A percentile compares a stretch with the other conserved stretches of the same genome.
phyloP scores from a whole-genome alignment of 2,888 invertebrate species.

The Orthosia gracilis region DNA sequence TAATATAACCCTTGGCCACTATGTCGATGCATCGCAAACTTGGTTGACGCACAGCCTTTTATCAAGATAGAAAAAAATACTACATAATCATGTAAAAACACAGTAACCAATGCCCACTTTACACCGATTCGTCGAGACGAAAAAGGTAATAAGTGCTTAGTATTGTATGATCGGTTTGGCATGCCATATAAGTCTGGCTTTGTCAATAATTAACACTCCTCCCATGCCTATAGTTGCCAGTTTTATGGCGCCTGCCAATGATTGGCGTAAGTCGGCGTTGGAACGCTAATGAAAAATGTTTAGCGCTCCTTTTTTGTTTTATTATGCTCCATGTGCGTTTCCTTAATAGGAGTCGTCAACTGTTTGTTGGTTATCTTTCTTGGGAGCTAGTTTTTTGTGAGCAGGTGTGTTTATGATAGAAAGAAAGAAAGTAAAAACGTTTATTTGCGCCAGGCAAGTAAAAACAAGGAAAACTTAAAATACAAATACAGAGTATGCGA shows the following conservation, averaged over 20 bases:
- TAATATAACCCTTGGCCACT: too few species aligned
- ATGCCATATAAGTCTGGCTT: conserved; percentile 67
- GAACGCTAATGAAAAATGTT: conserved; percentile 77
- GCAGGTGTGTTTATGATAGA: conserved; percentile 66
- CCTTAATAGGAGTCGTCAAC: conserved; percentile 66
- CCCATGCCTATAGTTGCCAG: conserved; percentile 79
- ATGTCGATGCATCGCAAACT: too few species aligned
- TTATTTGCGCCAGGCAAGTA: too few species aligned
- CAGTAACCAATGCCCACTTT: conserved; percentile 66
- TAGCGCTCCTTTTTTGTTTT: conserved; percentile 80
- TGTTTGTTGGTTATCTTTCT: conserved; percentile 56
- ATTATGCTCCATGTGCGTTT: conserved; percentile 59
- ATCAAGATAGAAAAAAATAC: conserved; percentile 26
- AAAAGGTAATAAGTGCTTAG: conserved; percentile 78
- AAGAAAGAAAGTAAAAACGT: too few species aligned
- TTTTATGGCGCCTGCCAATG: conserved; percentile 69
- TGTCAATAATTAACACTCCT: conserved; percentile 74
- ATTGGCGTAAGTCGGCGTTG: conserved; percentile 73
- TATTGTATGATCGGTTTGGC: conserved; percentile 72
- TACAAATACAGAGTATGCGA: too few species aligned
- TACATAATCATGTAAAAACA: conserved; percentile 40
- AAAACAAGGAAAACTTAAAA: too few species aligned
- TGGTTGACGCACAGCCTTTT: too few species aligned
- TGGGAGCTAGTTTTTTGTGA: conserved; percentile 52
- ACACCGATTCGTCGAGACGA: conserved; percentile 75